These are phyloP conservation scores for Muraenolepis orangiensis DNA, from an alignment of 2,797 vertebrate species.

Conservation along the genomic window DNA sequence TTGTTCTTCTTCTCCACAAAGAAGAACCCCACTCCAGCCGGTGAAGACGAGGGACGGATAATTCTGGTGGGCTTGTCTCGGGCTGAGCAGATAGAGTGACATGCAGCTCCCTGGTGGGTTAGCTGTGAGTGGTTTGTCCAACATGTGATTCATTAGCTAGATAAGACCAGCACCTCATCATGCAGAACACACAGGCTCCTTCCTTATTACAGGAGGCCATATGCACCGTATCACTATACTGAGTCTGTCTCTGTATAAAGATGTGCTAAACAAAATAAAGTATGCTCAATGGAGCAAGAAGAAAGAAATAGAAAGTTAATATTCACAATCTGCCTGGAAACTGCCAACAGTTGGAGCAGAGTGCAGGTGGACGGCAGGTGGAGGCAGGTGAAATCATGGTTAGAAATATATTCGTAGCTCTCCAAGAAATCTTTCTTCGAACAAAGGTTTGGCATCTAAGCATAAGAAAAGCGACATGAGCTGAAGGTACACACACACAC, in stretches of 20 bases:
- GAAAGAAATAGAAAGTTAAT: not conserved
- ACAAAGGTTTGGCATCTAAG: not conserved
- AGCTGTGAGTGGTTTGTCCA: not conserved
- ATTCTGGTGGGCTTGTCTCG: not conserved
- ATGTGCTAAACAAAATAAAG: too few species aligned
- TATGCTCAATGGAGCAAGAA: not conserved
- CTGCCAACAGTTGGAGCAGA: too few species aligned
- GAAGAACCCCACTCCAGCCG: too few species aligned
- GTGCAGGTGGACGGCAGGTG: not conserved
- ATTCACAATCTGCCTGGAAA: not conserved
- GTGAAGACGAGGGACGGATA: too few species aligned
- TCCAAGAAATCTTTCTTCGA: not conserved
- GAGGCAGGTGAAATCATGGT: not conserved
- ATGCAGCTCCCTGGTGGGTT: not conserved
- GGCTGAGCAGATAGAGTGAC: not conserved
- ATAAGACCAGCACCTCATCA: not conserved
- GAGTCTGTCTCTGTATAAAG: too few species aligned
- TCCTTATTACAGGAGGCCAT: too few species aligned
- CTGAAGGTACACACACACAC: not conserved
- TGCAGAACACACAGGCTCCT: not conserved
- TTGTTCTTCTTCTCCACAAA: too few species aligned
- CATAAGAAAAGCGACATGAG: not conserved
- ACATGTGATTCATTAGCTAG: not conserved
- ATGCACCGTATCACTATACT: too few species aligned
- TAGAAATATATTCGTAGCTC: not conserved